phyloP scores from a whole-genome alignment of 2,113 vertebrate genomes.

The Lathamus discolor region DNA sequence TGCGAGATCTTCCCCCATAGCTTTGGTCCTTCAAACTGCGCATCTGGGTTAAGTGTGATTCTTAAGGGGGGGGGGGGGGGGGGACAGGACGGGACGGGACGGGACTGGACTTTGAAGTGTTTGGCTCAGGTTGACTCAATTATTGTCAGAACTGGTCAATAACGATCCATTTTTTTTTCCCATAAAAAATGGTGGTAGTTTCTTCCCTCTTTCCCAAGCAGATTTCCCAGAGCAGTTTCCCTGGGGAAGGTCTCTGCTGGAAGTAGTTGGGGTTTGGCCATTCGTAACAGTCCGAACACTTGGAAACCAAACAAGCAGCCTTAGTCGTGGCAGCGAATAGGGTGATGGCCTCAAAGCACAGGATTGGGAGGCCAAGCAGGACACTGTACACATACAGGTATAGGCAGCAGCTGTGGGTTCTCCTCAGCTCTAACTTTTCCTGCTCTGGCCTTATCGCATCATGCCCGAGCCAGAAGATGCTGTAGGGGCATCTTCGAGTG shows the following conservation, averaged over 20 bases:
- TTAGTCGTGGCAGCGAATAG: not conserved
- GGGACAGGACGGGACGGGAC: too few relatives aligned
- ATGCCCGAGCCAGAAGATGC: not conserved
- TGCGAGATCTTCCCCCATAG: not conserved
- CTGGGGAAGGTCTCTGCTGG: fast-evolving
- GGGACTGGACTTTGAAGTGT: not conserved
- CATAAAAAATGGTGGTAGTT: not conserved
- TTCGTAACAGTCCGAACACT: not conserved
- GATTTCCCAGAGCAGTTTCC: not conserved
- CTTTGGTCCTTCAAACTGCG: not conserved
- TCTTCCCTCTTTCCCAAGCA: not conserved
- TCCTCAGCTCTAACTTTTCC: not conserved
- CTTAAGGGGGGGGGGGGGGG: not conserved
- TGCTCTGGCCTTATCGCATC: not conserved
- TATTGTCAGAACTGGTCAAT: not conserved
- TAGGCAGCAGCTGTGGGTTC: not conserved
- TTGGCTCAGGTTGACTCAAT: not conserved
- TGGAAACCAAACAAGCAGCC: not conserved
- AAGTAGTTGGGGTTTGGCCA: not conserved
- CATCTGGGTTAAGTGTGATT: not conserved
- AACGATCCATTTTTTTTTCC: not conserved
- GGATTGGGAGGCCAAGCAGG: not conserved
- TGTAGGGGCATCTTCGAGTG: not conserved
- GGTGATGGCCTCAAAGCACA: not conserved
- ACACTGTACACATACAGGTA: fast-evolving